phyloP scores from a whole-genome alignment of 2,888 invertebrate genomes.

The Exephanes ischioxanthus region DNA sequence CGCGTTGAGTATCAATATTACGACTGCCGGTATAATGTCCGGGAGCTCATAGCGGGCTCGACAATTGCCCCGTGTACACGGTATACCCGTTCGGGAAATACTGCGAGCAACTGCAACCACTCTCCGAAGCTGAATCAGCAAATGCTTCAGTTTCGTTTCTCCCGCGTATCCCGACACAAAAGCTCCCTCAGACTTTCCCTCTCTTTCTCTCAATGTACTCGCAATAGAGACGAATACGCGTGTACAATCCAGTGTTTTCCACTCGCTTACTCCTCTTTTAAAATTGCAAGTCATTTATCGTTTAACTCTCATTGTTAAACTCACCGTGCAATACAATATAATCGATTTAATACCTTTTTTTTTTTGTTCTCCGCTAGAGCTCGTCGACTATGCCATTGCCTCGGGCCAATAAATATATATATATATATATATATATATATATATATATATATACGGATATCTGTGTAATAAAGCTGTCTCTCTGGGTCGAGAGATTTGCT shows the following conservation, averaged over 20 bases:
- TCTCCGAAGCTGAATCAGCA: slow-evolving; percentile 49
- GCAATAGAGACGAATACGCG: neutral
- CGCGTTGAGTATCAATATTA: slow-evolving; percentile 62
- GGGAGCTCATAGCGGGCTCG: slow-evolving; percentile 13
- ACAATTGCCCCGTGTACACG: slow-evolving; percentile 22
- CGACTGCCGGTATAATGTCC: slow-evolving; percentile 24
- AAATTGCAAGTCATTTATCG: slow-evolving; percentile 44
- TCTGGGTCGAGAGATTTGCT: slow-evolving; percentile 42
- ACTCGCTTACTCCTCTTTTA: slow-evolving; percentile 8
- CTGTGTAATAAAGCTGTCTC: slow-evolving; percentile 14
- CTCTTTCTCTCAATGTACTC: slow-evolving; percentile 31
- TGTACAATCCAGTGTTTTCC: neutral
- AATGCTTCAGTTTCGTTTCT: slow-evolving; percentile 56
- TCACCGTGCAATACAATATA: slow-evolving; percentile 36
- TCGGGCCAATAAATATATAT: slow-evolving; percentile 16
- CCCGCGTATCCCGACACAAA: neutral
- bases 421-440: neutral
- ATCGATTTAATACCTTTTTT: slow-evolving; percentile 25
- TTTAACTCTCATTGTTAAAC: slow-evolving; percentile 58
- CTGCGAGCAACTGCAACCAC: neutral
- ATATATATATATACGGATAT: neutral
- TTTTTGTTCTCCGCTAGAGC: neutral
- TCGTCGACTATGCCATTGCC: slow-evolving; percentile 21
- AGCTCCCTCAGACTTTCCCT: too few relatives aligned
- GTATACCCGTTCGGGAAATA: neutral